These are phyloP conservation scores for Diloba caeruleocephala DNA, from an alignment of 2,888 invertebrate genomes.

Conservation along the genomic window DNA sequence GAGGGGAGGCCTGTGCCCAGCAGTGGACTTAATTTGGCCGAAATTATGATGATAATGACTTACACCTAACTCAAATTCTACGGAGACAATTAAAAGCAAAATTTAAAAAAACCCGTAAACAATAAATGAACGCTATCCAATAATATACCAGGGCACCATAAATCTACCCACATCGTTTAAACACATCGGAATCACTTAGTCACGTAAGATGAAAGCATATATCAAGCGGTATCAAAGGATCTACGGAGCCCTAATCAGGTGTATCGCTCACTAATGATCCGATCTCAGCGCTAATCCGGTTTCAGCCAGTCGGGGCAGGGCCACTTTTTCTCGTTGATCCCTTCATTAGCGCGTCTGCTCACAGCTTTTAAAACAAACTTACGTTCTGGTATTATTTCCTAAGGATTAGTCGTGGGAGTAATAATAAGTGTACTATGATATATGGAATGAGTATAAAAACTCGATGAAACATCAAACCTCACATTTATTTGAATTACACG, in stretches of 20 bases:
- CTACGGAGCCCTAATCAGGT: constrained; percentile 76
- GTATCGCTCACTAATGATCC: constrained; percentile 83
- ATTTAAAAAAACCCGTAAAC: no score
- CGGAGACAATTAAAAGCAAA: no score
- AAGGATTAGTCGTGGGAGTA: constrained; percentile 9
- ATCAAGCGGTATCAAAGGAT: constrained; percentile 71
- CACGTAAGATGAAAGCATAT: constrained; percentile 64
- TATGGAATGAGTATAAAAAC: no score
- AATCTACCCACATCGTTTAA: constrained; percentile 1
- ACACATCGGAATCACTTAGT: constrained; percentile 57
- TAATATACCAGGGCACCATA: no score
- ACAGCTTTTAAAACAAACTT: constrained; percentile 67
- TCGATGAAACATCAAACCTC: no score
- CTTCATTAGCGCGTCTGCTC: constrained; percentile 80
- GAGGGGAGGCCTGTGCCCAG: no score
- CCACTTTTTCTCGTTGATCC: constrained; percentile 84
- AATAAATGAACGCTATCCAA: constrained; percentile 1
- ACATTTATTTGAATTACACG: no score
- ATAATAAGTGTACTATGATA: no score
- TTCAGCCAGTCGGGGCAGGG: constrained; percentile 69
- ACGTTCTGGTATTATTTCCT: constrained; percentile 25
- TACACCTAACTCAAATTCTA: no score
- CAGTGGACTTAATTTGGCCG: no score
- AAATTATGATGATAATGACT: no score
- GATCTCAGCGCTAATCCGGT: constrained; percentile 79